phyloP scores from a whole-genome alignment of 2,888 invertebrate species.

The Harpalus rubripes region DNA sequence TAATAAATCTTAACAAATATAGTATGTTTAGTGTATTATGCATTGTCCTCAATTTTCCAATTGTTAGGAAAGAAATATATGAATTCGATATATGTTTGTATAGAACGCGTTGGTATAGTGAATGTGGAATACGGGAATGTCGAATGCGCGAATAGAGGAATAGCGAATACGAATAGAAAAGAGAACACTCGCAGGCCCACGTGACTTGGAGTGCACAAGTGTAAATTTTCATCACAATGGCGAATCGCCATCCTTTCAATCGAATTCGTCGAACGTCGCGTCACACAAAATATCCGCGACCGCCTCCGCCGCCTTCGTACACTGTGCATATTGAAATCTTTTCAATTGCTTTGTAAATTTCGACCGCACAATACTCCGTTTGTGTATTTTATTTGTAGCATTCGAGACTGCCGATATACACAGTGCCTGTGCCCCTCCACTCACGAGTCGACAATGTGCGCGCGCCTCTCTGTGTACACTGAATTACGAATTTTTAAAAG shows the following conservation, averaged over 20 bases:
- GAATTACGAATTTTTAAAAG: conserved; percentile 66
- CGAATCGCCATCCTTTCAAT: conserved; percentile 77
- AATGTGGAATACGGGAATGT: background rate
- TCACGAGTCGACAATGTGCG: conserved; percentile 68
- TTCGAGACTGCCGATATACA: conserved; percentile 73
- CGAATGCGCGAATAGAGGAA: conserved; percentile 15
- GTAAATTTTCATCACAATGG: conserved; percentile 78
- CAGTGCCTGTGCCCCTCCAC: conserved; percentile 67
- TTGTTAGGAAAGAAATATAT: background rate
- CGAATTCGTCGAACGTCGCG: conserved; percentile 73
- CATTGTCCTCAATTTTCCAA: background rate
- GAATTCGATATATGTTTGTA: conserved; percentile 5
- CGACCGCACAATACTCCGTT: conserved; percentile 76
- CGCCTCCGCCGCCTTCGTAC: conserved; percentile 28
- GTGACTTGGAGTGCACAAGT: conserved; percentile 78
- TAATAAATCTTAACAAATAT: too few relatives aligned
- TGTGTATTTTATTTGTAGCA: conserved; percentile 77
- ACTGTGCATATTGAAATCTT: conserved; percentile 76
- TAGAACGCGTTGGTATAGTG: background rate
- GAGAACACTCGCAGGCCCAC: conserved; percentile 70
- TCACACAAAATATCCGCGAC: conserved; percentile 61
- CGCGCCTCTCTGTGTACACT: conserved; percentile 43
- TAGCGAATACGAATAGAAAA: conserved; percentile 36
- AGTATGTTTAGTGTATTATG: too few relatives aligned
- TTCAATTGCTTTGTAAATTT: conserved; percentile 78